Conservation (phyloP, 1,140 invertebrate species). For the Aphidius gifuensis region DNA sequence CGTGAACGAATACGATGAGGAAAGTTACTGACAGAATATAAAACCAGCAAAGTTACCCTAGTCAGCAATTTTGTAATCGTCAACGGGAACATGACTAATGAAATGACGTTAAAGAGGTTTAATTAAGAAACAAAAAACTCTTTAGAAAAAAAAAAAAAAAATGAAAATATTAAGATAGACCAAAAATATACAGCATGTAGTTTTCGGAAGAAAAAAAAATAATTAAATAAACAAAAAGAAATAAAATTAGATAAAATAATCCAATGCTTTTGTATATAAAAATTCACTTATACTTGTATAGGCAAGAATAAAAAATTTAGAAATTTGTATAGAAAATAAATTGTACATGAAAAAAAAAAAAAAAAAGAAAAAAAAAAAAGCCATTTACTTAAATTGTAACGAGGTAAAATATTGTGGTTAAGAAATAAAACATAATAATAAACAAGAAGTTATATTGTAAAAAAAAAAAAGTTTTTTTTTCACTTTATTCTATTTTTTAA, state of each 20-base stretch:
- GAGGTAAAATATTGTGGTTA: conserved; percentile 42
- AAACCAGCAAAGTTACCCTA: not conserved
- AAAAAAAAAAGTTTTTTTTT: not conserved
- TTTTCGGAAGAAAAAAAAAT: conserved; percentile 11
- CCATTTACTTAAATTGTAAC: conserved; percentile 9
- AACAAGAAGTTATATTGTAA: conserved; percentile 50
- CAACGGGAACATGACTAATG: conserved; percentile 9
- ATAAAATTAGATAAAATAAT: conserved; percentile 13
- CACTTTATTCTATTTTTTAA: not conserved
- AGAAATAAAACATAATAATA: conserved; percentile 46
- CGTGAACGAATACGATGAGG: too few species aligned
- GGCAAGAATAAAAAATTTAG: conserved; percentile 29
- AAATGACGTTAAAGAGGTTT: conserved; percentile 6
- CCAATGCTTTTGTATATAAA: conserved; percentile 38
- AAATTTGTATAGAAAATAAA: conserved; percentile 27
- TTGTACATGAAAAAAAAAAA: conserved; percentile 37
- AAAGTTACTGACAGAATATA: not conserved
- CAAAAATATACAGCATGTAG: not conserved
- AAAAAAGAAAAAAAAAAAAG: not conserved
- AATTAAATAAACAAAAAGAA: conserved; percentile 2
- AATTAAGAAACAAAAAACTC: conserved; percentile 6
- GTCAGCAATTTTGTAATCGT: conserved; percentile 10
- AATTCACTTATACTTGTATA: conserved; percentile 23
- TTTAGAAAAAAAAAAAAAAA: conserved; percentile 5
- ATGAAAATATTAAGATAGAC: conserved; percentile 3